Evolutionary conservation across 2,888 invertebrate species (phyloP).

Genomic region (Heliconius erato): DNA sequence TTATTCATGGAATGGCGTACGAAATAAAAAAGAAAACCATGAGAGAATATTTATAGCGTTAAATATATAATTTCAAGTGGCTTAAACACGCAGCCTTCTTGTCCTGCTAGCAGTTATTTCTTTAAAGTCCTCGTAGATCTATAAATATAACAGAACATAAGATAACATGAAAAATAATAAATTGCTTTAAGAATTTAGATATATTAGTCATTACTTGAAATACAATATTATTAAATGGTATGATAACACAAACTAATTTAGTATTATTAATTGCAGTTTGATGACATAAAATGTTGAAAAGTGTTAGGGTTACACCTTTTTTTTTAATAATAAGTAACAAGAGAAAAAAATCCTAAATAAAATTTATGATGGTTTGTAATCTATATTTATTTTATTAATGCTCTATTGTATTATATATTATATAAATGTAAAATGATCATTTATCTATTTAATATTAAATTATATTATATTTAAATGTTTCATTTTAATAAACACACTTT

Average conservation of each 20-base stretch:
- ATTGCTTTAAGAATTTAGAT: background rate
- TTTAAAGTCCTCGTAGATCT: slow-evolving; percentile 73
- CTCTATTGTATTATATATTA: background rate
- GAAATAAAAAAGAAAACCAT: slow-evolving; percentile 26
- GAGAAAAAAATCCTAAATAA: too few relatives aligned
- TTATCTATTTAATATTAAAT: background rate
- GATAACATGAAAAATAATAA: too few relatives aligned
- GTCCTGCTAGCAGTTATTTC: slow-evolving; percentile 51
- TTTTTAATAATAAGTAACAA: too few relatives aligned
- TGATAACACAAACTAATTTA: background rate
- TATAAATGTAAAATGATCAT: background rate
- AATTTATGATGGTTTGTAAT: too few relatives aligned
- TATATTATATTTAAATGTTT: background rate
- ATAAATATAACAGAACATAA: slow-evolving; percentile 56
- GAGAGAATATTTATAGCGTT: slow-evolving; percentile 2
- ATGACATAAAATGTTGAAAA: background rate
- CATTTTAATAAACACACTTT: background rate
- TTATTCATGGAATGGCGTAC: slow-evolving; percentile 45
- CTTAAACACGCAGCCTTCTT: background rate
- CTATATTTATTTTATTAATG: too few relatives aligned
- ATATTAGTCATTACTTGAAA: background rate
- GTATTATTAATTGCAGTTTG: background rate
- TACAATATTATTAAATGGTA: slow-evolving; percentile 1
- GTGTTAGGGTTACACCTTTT: too few relatives aligned
- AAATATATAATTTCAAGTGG: slow-evolving; percentile 14